Conservation (phyloP, 1,140 invertebrate genomes). For the Tetraneura akinire region DNA sequence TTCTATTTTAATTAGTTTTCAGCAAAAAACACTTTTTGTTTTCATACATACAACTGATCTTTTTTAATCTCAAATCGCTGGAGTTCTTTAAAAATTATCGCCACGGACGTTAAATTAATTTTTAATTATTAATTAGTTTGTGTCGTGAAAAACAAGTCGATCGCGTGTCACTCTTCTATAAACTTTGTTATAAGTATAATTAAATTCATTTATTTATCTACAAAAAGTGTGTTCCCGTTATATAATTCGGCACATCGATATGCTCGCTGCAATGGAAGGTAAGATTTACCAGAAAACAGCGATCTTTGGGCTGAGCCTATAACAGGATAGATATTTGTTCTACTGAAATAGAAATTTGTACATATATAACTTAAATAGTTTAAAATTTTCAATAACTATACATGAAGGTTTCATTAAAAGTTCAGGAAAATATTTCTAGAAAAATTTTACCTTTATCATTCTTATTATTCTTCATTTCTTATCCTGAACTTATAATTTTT, state of each 20-base stretch:
- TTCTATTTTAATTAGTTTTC: constrained; percentile 42
- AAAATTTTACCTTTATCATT: constrained; percentile 10
- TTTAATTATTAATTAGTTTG: constrained; percentile 33
- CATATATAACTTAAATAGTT: neutral
- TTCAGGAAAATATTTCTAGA: constrained; percentile 25
- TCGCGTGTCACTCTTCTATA: constrained; percentile 29
- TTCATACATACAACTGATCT: neutral
- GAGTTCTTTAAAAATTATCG: constrained; percentile 6
- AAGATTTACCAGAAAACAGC: constrained; percentile 45
- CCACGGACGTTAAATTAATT: neutral
- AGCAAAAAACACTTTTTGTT: neutral
- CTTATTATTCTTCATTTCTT: too few species aligned
- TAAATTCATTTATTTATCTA: constrained; percentile 35
- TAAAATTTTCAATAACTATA: neutral
- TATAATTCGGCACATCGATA: constrained; percentile 44
- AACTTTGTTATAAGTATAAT: constrained; percentile 32
- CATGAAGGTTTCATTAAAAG: neutral
- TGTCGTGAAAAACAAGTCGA: constrained; percentile 21
- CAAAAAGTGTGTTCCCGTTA: constrained; percentile 47
- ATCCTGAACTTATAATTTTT: neutral
- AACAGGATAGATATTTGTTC: constrained; percentile 24
- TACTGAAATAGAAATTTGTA: neutral
- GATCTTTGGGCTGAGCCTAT: constrained; percentile 34
- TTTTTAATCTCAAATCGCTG: neutral
- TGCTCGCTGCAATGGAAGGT: constrained; percentile 39